A percentile compares a stretch with the other conserved stretches of the same genome.
Evolutionary conservation across 2,888 invertebrate species (phyloP).

Genomic region (Eupithecia insigniata): DNA sequence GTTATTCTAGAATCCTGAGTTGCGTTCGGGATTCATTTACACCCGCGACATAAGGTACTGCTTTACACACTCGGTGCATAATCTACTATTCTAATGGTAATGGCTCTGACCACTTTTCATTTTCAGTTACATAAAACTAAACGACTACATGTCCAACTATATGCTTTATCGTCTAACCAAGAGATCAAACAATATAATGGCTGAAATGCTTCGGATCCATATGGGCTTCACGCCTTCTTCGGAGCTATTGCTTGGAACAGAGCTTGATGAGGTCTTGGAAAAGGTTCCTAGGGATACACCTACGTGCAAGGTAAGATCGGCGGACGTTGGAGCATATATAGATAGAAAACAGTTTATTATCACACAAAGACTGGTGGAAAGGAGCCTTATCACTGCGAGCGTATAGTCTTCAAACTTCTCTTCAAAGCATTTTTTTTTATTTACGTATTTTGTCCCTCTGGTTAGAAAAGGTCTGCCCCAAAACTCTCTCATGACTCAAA

Average conservation of each 20-base stretch:
- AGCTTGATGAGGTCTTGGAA: conserved; percentile 81
- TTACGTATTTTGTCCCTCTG: neutral
- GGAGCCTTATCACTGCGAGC: too few species aligned
- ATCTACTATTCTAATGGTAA: too few species aligned
- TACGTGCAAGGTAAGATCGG: conserved; percentile 70
- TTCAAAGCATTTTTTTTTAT: neutral
- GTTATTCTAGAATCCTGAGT: too few species aligned
- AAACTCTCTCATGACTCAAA: neutral
- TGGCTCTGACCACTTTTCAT: neutral
- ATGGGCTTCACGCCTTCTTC: conserved; percentile 78
- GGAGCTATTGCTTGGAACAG: conserved; percentile 66
- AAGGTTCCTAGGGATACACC: conserved; percentile 69
- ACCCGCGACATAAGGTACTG: too few species aligned
- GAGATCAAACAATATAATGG: conserved; percentile 85
- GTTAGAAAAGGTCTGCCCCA: neutral
- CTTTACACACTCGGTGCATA: too few species aligned
- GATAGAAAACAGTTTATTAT: too few species aligned
- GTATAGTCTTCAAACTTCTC: neutral
- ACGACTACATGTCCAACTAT: conserved; percentile 89
- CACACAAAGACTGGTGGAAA: too few species aligned
- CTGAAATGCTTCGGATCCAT: conserved; percentile 82
- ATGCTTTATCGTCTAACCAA: conserved; percentile 87
- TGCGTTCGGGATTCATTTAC: too few species aligned
- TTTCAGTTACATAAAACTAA: conserved; percentile 87
- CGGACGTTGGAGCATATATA: neutral